Evolutionary conservation across 30 jellyfish, hydroid and myxozoan genomes (phyloP).

Genomic region (Mastigias papua): DNA sequence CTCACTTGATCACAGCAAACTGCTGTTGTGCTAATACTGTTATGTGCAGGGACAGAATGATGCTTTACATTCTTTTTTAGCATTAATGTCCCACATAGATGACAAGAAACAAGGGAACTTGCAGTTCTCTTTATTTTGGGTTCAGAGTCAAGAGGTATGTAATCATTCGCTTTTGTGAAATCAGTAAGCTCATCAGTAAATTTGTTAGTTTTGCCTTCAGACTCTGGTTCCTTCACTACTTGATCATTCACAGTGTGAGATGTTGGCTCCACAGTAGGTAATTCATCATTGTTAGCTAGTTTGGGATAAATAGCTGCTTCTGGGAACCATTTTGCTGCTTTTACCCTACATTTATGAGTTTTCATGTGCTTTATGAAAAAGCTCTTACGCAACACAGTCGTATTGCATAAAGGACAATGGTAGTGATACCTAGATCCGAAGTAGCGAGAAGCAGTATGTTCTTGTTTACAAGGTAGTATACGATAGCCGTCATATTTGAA

Average conservation of each 20-base stretch:
- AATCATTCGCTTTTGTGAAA: not conserved
- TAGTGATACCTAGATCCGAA: not conserved
- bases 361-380: not conserved
- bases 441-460: not conserved
- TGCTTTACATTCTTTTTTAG: no score
- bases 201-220: not conserved
- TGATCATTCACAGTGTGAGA: not conserved
- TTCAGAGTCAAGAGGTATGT: not conserved
- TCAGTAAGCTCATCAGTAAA: not conserved
- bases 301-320: not conserved
- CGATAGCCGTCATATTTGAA: not conserved
- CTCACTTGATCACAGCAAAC: no score
- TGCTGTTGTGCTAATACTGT: no score
- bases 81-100: slow-evolving; percentile 26
- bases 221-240: not conserved
- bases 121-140: not conserved
- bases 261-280: not conserved
- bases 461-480: not conserved
- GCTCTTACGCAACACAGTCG: not conserved
- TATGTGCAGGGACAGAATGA: no score
- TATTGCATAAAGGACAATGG: slow-evolving; percentile 2
- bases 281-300: not conserved
- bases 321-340: not conserved
- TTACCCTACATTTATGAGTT: not conserved
- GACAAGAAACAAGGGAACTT: not conserved